Evolutionary conservation across 2,888 invertebrate genomes (phyloP).

Genomic region (Hydroisotoma schaefferi): DNA sequence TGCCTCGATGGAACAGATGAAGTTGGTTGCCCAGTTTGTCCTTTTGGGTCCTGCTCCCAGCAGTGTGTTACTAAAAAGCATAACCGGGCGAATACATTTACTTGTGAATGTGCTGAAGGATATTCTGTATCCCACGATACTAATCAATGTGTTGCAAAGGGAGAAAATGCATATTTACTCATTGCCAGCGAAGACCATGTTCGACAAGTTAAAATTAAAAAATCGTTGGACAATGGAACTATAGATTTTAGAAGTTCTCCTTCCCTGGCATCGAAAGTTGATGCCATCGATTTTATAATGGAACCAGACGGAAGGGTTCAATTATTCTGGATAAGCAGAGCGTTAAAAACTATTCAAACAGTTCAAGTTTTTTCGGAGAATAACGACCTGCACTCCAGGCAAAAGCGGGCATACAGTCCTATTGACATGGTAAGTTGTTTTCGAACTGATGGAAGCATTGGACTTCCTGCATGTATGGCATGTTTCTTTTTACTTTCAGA

Average conservation of each 20-base stretch:
- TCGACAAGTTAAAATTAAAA: slow-evolving; percentile 49
- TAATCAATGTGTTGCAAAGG: slow-evolving; percentile 52
- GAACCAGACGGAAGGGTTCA: slow-evolving; percentile 28
- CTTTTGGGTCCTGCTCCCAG: slow-evolving; percentile 74
- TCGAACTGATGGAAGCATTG: neutral
- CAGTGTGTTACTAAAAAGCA: slow-evolving; percentile 65
- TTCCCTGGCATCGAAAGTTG: slow-evolving; percentile 56
- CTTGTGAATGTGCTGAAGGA: slow-evolving; percentile 65
- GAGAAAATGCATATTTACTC: slow-evolving; percentile 62
- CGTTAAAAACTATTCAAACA: slow-evolving; percentile 37
- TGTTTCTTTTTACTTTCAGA: neutral
- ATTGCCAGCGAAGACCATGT: slow-evolving; percentile 63
- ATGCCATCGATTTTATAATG: slow-evolving; percentile 55
- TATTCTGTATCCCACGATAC: slow-evolving; percentile 52
- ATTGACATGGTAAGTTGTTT: slow-evolving; percentile 7
- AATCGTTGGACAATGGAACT: slow-evolving; percentile 55
- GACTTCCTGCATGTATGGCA: neutral
- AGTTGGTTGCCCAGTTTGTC: slow-evolving; percentile 57
- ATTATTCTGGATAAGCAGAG: slow-evolving; percentile 40
- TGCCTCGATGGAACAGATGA: slow-evolving; percentile 51
- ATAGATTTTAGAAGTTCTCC: slow-evolving; percentile 38
- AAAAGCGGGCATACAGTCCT: slow-evolving; percentile 10
- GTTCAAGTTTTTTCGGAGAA: slow-evolving; percentile 8
- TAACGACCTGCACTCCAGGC: slow-evolving; percentile 19
- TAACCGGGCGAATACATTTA: slow-evolving; percentile 50